Percentiles rank a stretch among this genome's conserved stretches.
These are phyloP conservation scores for Grammomys dolichurus DNA, from an alignment of 2,113 vertebrate genomes.

Conservation along the genomic window DNA sequence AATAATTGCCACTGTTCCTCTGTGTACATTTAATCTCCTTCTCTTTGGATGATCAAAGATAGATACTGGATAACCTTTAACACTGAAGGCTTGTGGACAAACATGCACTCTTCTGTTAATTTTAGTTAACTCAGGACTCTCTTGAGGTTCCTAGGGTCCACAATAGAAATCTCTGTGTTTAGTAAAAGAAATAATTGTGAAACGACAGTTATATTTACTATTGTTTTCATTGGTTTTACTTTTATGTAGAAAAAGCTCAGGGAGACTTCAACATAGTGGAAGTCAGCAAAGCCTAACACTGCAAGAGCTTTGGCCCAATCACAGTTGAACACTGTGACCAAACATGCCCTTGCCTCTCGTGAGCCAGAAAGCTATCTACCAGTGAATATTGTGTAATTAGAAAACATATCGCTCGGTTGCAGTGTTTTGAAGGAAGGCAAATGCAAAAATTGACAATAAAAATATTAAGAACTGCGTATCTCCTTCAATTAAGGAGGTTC, in stretches of 20 bases:
- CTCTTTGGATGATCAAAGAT: background rate
- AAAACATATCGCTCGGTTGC: background rate
- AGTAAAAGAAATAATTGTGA: slow-evolving; percentile 5
- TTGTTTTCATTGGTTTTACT: background rate
- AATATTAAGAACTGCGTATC: background rate
- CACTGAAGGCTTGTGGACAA: background rate
- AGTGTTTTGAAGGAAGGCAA: slow-evolving; percentile 37
- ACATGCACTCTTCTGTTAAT: background rate
- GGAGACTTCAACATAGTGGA: background rate
- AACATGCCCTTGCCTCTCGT: background rate
- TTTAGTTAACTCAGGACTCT: background rate
- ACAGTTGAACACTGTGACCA: background rate
- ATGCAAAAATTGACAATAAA: background rate
- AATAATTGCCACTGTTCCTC: background rate
- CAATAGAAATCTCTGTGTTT: background rate
- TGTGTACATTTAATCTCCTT: background rate
- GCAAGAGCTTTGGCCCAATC: background rate
- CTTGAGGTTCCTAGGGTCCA: background rate
- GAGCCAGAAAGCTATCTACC: slow-evolving; percentile 14
- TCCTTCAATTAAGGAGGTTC: background rate
- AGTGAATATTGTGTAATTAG: background rate
- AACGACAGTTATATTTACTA: background rate
- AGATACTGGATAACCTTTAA: background rate
- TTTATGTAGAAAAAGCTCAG: background rate
- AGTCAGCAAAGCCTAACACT: background rate